These are phyloP conservation scores for Terebella lapidaria DNA, from an alignment of 2,888 invertebrate species.

Conservation along the genomic window DNA sequence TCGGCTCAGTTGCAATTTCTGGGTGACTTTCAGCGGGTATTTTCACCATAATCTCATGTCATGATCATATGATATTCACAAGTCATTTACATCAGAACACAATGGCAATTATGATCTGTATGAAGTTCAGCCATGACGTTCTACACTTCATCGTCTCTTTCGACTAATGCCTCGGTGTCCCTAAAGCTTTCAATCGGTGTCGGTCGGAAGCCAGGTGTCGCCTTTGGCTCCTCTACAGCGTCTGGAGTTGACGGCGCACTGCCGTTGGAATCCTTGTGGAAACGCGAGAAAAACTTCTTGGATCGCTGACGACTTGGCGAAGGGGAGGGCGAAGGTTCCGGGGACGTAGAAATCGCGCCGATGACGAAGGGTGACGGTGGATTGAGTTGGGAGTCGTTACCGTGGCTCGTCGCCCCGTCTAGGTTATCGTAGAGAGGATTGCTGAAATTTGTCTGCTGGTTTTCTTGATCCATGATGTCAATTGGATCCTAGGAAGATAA, in stretches of 20 bases:
- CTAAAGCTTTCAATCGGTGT: background rate
- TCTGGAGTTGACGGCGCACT: background rate
- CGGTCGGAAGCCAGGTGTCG: background rate
- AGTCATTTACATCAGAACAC: no score
- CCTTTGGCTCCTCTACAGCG: background rate
- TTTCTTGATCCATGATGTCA: no score
- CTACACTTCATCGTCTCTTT: background rate
- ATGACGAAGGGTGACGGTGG: background rate
- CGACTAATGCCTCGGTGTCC: constrained; percentile 2
- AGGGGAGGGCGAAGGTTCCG: background rate
- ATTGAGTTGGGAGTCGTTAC: background rate
- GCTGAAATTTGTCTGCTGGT: constrained; percentile 34
- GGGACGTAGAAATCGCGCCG: background rate
- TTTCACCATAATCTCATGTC: no score
- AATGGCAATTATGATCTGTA: no score
- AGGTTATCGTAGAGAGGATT: constrained; percentile 38
- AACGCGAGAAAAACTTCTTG: background rate
- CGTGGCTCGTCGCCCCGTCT: background rate
- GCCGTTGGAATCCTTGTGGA: background rate
- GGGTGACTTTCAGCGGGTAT: no score
- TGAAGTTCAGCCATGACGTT: no score
- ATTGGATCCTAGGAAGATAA: no score
- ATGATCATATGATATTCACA: no score
- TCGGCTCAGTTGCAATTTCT: no score
- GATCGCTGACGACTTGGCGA: background rate